Base-by-base conservation (phyloP, 2,797 vertebrate genomes). In the Myotis pilosus region DNA sequence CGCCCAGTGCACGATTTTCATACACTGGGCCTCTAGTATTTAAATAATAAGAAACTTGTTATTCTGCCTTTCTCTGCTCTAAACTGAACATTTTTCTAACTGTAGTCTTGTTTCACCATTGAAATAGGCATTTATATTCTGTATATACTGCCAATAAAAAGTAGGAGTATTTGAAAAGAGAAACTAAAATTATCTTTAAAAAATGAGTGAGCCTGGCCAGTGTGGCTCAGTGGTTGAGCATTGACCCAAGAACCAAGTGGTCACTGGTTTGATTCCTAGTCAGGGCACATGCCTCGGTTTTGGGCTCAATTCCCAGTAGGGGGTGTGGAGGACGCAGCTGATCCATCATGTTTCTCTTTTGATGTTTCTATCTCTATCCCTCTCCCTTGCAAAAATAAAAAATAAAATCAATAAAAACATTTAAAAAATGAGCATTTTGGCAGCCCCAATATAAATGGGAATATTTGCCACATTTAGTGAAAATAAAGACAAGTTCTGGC, bases 111-210 rank as follows among this genome's bases (percentile, higher is more conserved):
- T 76, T 78, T 90, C 28, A 30, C 47, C 22, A 53, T 36, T 69
- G 62, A 91, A 33, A 33, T 41, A 83, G 44, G 33, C 8, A 60
- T 84, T 84, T 89, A 71, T 19, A 60, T 79, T 94, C 71, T 92
- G 0, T 88, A 47, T 51, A 33, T 81, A 38, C 38, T 91, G 41
- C 76, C 55, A 81, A 11, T 87, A 84, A 92, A 79, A 80, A 78
- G 19, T 57, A 44, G 75, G 49, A 95, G 17, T 51, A 69, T 87
- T 87, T 92, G 44, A 95, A 53, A 60, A 91, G 68, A 88, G 36
- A 94, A 95, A 74, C 10, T 3, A 86, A 68, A 94, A 62, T 88
- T 64, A n/a, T 62, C 22, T 82, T 86, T 72, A 75, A 60, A 75
- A 62, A 62, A 30, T 30, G 60, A 62, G 60, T 62, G 60, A 62